Conservation (phyloP, 2,888 invertebrate genomes). For the Tricholauxania praeusta region DNA sequence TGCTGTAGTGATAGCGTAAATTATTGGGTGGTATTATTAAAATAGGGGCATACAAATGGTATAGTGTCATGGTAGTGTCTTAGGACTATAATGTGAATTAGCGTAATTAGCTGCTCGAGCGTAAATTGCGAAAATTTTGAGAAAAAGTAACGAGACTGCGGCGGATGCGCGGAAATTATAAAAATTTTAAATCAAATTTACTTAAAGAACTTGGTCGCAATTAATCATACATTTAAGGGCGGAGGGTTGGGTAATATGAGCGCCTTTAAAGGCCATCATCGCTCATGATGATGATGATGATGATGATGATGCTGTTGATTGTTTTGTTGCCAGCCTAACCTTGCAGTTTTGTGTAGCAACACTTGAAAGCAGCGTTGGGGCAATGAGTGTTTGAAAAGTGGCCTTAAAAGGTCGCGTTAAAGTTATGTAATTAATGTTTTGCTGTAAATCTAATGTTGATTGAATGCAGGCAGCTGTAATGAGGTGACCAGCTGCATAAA, state of each 20-base stretch:
- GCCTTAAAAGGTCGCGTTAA: constrained; percentile 4
- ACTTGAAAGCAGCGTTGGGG: background rate
- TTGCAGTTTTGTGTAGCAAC: background rate
- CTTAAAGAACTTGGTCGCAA: background rate
- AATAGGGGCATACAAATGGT: background rate
- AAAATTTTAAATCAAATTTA: background rate
- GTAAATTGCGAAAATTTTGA: background rate
- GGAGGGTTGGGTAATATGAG: background rate
- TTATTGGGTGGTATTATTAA: background rate
- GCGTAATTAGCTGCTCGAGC: constrained; percentile 18
- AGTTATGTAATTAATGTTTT: constrained; percentile 11
- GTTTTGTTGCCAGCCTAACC: background rate
- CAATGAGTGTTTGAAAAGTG: background rate
- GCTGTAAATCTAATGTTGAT: constrained; percentile 12
- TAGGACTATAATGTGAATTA: background rate
- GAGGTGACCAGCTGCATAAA: background rate
- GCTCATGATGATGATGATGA: too few relatives aligned
- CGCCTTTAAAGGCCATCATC: too few relatives aligned
- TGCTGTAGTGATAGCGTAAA: background rate
- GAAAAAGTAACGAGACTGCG: background rate
- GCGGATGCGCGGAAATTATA: background rate
- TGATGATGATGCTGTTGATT: too few relatives aligned
- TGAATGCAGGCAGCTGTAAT: background rate
- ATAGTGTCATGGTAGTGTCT: background rate
- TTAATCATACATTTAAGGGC: constrained; percentile 10